These are phyloP conservation scores for Tanypteryx hageni DNA, from an alignment of 2,888 invertebrate species.

Conservation along the genomic window DNA sequence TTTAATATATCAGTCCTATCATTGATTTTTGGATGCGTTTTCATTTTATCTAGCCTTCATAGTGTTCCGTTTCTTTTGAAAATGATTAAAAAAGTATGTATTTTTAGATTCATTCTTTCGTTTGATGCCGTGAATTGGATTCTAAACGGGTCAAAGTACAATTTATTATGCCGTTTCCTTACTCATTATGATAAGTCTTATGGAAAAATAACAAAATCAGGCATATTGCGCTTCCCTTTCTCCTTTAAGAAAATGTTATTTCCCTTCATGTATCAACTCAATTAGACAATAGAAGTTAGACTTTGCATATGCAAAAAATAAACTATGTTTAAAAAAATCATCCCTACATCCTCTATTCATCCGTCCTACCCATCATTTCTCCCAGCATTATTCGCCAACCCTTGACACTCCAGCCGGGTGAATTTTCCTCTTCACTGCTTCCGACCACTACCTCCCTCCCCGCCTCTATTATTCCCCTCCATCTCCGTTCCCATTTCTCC, in stretches of 20 bases:
- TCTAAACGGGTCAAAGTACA: neutral
- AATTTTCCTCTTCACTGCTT: constrained; percentile 50
- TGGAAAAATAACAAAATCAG: neutral
- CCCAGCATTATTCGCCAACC: constrained; percentile 9
- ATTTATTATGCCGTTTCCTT: neutral
- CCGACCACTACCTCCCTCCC: too few species aligned
- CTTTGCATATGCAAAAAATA: too few species aligned
- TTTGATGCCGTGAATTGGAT: too few species aligned
- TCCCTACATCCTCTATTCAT: neutral
- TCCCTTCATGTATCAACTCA: neutral
- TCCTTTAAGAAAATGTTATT: neutral
- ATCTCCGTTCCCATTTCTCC: neutral
- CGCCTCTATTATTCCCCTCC: neutral
- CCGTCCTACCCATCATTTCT: neutral
- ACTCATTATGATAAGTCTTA: neutral
- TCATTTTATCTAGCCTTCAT: too few species aligned
- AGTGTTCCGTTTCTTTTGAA: too few species aligned
- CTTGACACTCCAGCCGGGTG: constrained; percentile 18
- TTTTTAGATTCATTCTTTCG: too few species aligned
- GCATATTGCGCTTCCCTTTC: neutral
- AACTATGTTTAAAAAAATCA: neutral
- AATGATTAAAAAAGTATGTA: too few species aligned
- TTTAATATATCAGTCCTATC: too few species aligned
- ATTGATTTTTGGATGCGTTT: too few species aligned
- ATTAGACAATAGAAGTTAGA: neutral